Conservation (phyloP, 2,797 vertebrate species). For the Odontamblyopus rebecca region DNA sequence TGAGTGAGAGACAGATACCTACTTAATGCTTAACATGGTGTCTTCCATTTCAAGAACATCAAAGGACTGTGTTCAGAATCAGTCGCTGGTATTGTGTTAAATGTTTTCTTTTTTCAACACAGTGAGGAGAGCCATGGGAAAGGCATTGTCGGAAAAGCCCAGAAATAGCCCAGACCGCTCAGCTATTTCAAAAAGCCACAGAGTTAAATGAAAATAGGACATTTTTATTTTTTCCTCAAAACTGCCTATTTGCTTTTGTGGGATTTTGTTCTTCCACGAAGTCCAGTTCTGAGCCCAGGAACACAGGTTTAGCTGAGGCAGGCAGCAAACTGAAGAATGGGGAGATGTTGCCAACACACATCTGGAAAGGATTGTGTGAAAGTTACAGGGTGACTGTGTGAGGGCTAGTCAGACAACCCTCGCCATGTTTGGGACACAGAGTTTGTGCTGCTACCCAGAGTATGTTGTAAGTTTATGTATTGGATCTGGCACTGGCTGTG, state of each 20-base stretch:
- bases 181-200: conserved; percentile 62
- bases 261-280: conserved; percentile 19
- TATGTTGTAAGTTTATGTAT: conserved; percentile 48
- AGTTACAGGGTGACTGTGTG: conserved; percentile 43
- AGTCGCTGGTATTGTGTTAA: neutral
- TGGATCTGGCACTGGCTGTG: conserved; percentile 39
- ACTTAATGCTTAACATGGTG: conserved; percentile 15
- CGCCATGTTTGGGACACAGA: conserved; percentile 51
- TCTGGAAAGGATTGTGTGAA: conserved; percentile 68
- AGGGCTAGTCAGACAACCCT: conserved; percentile 40
- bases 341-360: conserved; percentile 46
- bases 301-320: conserved; percentile 34
- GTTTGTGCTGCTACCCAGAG: conserved; percentile 44
- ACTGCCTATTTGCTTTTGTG: conserved; percentile 37
- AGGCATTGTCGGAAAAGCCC: conserved; percentile 39
- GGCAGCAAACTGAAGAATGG: conserved; percentile 35
- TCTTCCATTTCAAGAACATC: conserved; percentile 22
- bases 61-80: conserved; percentile 1
- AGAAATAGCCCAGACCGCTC: conserved; percentile 60
- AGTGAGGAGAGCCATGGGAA: conserved; percentile 27
- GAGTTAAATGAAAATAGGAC: conserved; percentile 59
- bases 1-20: conserved; percentile 22
- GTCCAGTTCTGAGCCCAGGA: conserved; percentile 27
- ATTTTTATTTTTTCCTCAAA: conserved; percentile 23
- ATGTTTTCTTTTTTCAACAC: conserved; percentile 19